phyloP scores from a whole-genome alignment of 2,888 invertebrate species.

The Cataglyphis cursor region DNA sequence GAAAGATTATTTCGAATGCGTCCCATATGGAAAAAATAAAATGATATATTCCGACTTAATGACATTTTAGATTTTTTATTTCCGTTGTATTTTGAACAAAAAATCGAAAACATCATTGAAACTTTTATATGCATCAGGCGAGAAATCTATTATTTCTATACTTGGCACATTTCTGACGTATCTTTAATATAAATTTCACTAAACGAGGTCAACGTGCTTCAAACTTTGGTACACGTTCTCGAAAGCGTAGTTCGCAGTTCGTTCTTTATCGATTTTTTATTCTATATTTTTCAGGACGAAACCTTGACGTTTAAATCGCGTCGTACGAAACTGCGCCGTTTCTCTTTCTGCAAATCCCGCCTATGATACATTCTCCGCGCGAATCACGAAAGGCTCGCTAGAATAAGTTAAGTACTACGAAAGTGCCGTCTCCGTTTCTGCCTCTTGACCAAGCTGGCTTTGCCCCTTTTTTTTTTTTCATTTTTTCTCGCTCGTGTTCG shows the following conservation, averaged over 20 bases:
- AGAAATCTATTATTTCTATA: not conserved
- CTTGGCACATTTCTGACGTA: not conserved
- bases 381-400: slow-evolving; percentile 69
- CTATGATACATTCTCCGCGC: slow-evolving; percentile 72
- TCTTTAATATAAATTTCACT: not conserved
- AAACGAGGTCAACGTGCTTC: not conserved
- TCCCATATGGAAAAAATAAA: not conserved
- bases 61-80: not conserved
- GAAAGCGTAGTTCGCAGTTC: slow-evolving; percentile 31
- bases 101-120: not conserved
- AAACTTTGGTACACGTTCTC: not conserved
- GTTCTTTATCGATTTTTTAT: slow-evolving; percentile 20
- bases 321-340: slow-evolving; percentile 42
- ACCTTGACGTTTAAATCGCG: slow-evolving; percentile 29
- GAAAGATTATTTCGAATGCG: slow-evolving; percentile 30
- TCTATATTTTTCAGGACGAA: slow-evolving; percentile 19
- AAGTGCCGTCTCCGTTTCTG: slow-evolving; percentile 47
- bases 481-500: slow-evolving; percentile 19
- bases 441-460: slow-evolving; percentile 35
- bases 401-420: slow-evolving; percentile 67
- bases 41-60: not conserved
- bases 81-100: not conserved
- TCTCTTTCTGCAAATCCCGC: slow-evolving; percentile 62
- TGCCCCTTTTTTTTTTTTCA: not conserved
- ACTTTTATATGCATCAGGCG: not conserved